Evolutionary conservation across 2,888 invertebrate species (phyloP).

Genomic region (Strigamia maritima): DNA sequence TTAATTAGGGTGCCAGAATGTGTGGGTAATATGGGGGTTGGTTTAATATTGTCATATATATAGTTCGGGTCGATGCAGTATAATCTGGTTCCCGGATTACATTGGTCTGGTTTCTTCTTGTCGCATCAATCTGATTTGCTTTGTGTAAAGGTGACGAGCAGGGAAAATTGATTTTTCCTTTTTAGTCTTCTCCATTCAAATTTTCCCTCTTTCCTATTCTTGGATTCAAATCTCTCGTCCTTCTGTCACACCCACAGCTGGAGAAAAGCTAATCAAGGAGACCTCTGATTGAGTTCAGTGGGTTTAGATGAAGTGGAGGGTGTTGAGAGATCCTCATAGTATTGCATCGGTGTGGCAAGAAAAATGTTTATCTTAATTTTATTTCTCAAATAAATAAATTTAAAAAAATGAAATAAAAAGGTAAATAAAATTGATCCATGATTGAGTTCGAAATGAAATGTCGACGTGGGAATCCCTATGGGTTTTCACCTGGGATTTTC

Average conservation of each 20-base stretch:
- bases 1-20: conserved; percentile 11
- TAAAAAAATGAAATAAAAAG: background rate
- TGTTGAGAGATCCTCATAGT: background rate
- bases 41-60: background rate
- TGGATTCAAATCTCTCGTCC: conserved; percentile 8
- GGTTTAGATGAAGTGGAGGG: conserved; percentile 9
- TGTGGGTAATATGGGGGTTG: background rate
- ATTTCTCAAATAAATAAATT: background rate
- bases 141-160: conserved; percentile 18
- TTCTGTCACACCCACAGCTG: conserved; percentile 18
- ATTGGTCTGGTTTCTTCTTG: conserved; percentile 24
- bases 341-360: background rate
- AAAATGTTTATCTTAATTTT: background rate
- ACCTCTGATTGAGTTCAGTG: background rate
- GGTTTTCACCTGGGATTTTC: conserved; percentile 19
- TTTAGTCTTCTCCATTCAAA: conserved; percentile 30
- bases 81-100: conserved; percentile 22
- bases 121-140: conserved; percentile 27
- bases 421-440: background rate
- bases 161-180: conserved; percentile 28
- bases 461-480: conserved; percentile 1
- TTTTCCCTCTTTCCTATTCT: conserved; percentile 7
- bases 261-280: conserved; percentile 22
- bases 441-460: background rate
- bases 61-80: background rate